A percentile compares a stretch with the other conserved stretches of the same genome.
Evolutionary conservation across 2,888 invertebrate genomes (phyloP).

Genomic region (Oxytorus armatus): DNA sequence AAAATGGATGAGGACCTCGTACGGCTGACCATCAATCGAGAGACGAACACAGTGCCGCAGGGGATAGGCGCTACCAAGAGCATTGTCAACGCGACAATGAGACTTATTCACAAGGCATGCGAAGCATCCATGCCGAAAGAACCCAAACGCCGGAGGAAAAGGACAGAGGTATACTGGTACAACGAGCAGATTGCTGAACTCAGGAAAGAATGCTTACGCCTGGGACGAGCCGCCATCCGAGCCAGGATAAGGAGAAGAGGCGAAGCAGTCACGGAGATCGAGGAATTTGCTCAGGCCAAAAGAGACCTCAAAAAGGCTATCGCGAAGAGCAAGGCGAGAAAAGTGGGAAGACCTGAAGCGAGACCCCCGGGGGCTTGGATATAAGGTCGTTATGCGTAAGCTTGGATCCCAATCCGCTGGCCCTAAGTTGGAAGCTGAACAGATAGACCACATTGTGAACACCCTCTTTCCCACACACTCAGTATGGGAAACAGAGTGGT

Average conservation of each 20-base stretch:
- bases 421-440: too few species aligned
- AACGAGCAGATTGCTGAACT: too few species aligned
- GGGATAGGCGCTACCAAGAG: background rate
- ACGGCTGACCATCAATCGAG: background rate
- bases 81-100: conserved; percentile 2
- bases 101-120: conserved; percentile 54
- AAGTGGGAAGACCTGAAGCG: too few species aligned
- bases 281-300: too few species aligned
- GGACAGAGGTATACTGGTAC: background rate
- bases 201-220: too few species aligned
- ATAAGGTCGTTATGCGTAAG: too few species aligned
- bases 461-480: conserved; percentile 61
- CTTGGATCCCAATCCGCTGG: too few species aligned
- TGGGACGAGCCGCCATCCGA: background rate
- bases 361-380: too few species aligned
- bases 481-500: too few species aligned
- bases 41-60: background rate
- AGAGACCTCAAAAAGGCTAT: conserved; percentile 9
- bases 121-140: too few species aligned
- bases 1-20: conserved; percentile 8
- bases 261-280: too few species aligned
- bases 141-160: too few species aligned
- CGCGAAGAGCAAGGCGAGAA: background rate
- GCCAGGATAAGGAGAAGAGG: conserved; percentile 2
- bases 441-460: conserved; percentile 49